Evolutionary conservation across 2,113 vertebrate genomes (phyloP).

Genomic region (Hyla sarda): DNA sequence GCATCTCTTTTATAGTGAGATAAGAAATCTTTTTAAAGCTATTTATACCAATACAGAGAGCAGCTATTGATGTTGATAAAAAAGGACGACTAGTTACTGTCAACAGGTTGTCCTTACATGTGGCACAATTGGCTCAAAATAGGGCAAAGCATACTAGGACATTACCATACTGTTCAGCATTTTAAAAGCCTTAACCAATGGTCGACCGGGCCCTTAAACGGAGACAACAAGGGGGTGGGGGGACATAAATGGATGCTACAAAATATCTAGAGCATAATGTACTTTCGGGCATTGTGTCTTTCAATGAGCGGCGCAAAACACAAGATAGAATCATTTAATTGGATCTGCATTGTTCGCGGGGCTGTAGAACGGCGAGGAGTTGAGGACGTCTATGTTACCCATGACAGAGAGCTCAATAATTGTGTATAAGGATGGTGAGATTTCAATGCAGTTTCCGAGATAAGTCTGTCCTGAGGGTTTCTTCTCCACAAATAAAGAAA

Average conservation of each 20-base stretch:
- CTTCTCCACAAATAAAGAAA: slow-evolving; percentile 3
- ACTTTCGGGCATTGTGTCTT: slow-evolving; percentile 37
- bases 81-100: too few relatives aligned
- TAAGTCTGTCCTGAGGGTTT: slow-evolving; percentile 19
- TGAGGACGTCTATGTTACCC: slow-evolving; percentile 42
- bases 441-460: slow-evolving; percentile 12
- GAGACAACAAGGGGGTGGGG: neutral
- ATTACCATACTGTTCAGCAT: neutral
- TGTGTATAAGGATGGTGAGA: slow-evolving; percentile 14
- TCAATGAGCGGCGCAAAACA: slow-evolving; percentile 43
- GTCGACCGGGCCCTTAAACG: neutral
- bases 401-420: slow-evolving; percentile 45
- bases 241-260: slow-evolving; percentile 23
- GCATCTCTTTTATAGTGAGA: too few relatives aligned
- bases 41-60: too few relatives aligned
- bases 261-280: slow-evolving; percentile 39
- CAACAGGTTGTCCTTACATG: too few relatives aligned
- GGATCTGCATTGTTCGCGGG: slow-evolving; percentile 43
- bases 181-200: slow-evolving; percentile 27
- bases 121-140: neutral
- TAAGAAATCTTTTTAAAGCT: too few relatives aligned
- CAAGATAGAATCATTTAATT: slow-evolving; percentile 55
- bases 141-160: neutral
- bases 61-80: too few relatives aligned
- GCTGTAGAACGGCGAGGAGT: neutral